Conservation (phyloP, 2,797 vertebrate species). For the Gymnopithys bicolor region DNA sequence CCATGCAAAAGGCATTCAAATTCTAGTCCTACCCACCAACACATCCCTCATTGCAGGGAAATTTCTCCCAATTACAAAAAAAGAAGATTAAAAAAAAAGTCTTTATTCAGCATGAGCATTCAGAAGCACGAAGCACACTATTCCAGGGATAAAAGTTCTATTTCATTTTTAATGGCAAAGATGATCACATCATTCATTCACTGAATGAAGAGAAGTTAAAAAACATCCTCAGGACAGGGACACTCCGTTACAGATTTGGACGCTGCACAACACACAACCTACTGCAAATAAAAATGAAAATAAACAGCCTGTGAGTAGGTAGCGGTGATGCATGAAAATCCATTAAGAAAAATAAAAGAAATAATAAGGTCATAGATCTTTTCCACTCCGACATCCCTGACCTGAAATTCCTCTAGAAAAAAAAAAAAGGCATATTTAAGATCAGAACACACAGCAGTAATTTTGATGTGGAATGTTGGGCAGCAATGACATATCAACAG, state of each 20-base stretch:
- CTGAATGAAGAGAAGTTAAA: not conserved
- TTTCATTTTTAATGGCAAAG: slow-evolving; percentile 42
- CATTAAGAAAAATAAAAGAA: slow-evolving; percentile 64
- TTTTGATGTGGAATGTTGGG: not conserved
- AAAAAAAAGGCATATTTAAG: not conserved
- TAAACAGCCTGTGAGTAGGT: slow-evolving; percentile 26
- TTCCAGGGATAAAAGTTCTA: not conserved
- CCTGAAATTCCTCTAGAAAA: slow-evolving; percentile 5
- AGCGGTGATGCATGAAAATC: slow-evolving; percentile 35
- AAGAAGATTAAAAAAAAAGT: not conserved
- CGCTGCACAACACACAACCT: not conserved
- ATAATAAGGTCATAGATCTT: slow-evolving; percentile 56
- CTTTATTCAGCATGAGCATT: not conserved
- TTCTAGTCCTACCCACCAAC: not conserved
- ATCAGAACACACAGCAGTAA: not conserved
- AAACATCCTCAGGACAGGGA: slow-evolving; percentile 35
- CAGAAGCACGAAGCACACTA: not conserved
- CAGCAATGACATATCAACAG: slow-evolving; percentile 39
- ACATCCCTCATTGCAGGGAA: not conserved
- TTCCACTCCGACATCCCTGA: not conserved
- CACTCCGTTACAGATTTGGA: slow-evolving; percentile 2
- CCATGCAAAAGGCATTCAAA: not conserved
- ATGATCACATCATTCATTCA: slow-evolving; percentile 13
- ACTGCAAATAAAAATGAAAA: slow-evolving; percentile 38
- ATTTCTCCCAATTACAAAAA: not conserved